phyloP scores from a whole-genome alignment of 64 coral and sea anemone species.

The Astreopora myriophthalma region DNA sequence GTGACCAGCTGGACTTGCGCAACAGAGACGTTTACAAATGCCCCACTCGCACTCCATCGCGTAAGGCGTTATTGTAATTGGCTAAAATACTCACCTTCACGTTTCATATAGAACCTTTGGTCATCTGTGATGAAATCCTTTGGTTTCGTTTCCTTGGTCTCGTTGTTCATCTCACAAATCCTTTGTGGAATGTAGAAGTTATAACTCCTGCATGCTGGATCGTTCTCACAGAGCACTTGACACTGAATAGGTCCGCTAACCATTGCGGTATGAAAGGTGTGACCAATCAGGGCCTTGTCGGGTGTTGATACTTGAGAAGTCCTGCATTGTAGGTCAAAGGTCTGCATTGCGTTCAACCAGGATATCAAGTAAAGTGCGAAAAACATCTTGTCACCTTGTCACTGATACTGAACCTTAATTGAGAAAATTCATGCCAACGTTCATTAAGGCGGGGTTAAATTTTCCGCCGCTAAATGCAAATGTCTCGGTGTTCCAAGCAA shows the following conservation, averaged over 20 bases:
- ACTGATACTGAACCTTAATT: too few species aligned
- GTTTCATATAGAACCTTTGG: background rate
- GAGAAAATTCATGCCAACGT: too few species aligned
- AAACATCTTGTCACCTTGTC: too few species aligned
- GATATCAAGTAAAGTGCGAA: background rate
- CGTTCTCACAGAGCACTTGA: background rate
- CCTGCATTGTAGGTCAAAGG: background rate
- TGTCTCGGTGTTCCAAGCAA: too few species aligned
- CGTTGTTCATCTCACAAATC: background rate
- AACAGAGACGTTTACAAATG: too few species aligned
- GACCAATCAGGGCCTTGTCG: background rate
- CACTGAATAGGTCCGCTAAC: background rate
- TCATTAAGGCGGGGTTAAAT: too few species aligned
- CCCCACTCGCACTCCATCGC: too few species aligned
- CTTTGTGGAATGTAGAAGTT: background rate
- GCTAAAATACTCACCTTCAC: background rate
- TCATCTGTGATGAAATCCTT: background rate
- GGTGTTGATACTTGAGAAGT: background rate
- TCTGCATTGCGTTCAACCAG: background rate
- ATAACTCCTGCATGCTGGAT: background rate
- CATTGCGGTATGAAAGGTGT: background rate
- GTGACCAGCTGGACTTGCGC: too few species aligned
- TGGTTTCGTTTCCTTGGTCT: background rate
- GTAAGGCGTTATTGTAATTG: too few species aligned
- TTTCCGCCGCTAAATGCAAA: too few species aligned